Base-by-base conservation (phyloP, 2,888 invertebrate genomes). In the Mesochorus sp. region DNA sequence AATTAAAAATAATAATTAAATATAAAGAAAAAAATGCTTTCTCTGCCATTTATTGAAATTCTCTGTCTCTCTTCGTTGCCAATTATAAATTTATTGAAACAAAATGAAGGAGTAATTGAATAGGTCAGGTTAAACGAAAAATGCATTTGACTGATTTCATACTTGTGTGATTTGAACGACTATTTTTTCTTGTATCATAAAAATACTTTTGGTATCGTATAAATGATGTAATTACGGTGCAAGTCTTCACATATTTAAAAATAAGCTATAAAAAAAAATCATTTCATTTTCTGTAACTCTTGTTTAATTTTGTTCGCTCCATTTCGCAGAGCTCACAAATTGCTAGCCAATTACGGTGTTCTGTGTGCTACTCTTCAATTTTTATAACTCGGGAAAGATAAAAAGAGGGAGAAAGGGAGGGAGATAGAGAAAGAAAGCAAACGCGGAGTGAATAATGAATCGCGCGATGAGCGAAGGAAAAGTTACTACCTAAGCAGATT, bases 41-140 rank as follows among this genome's bases (percentile, higher is more conserved):
- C 39, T 12, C 39, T 39, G 57, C 19, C 73, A 74, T 66, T 77
- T 59, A 67, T 73, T 77, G n/a, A n/a, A n/a, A n/a, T n/a, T n/a
- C n/a, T n/a, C n/a, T n/a, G n/a, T n/a, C n/a, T n/a, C n/a, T n/a
- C n/a, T n/a, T n/a, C n/a, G n/a, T n/a, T 3, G 17, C 3, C 49
- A 1, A n/a, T 3, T n/a, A 21, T 17, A 21, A 21, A 3, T 19
- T 8, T 4, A 5, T n/a, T 34, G 34, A 34, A 2, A 5, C 34
- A 34, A 1, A 1, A 8, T 5, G 6, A 10, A 10, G 34, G 34
- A 49, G 8, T 26, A 26, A 24, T 24, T 28, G 14, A 51, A 6
- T n/a, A 12, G 12, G 4, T 24, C 5, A n/a, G 26, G 8, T 26
- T 24, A 51, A 28, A 51, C 28, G 14, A 28, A 24, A 12, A 51